Evolutionary conservation across 2,113 vertebrate species (phyloP).

Genomic region (Herpailurus yagouaroundi): DNA sequence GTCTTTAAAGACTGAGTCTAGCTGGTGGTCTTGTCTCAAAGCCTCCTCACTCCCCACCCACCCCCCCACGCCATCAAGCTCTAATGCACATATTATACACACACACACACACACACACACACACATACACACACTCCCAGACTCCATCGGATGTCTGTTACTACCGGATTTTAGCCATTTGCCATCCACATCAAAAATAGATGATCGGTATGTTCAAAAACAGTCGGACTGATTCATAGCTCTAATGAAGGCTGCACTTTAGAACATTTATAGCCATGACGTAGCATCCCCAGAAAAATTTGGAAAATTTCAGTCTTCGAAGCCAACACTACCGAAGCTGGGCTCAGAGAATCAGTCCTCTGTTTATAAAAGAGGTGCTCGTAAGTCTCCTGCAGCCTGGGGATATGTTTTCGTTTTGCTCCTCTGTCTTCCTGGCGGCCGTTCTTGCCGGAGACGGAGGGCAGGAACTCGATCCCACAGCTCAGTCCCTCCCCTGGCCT

Average conservation of each 20-base stretch:
- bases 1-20: neutral
- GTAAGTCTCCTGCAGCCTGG: neutral
- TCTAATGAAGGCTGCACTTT: neutral
- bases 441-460: neutral
- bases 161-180: neutral
- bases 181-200: neutral
- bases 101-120: neutral
- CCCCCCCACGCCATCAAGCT: neutral
- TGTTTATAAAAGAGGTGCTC: neutral
- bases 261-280: neutral
- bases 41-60: accelerated
- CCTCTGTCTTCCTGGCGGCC: neutral
- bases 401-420: accelerated
- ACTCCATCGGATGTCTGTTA: neutral
- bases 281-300: neutral
- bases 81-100: neutral
- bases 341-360: neutral
- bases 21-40: neutral
- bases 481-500: accelerated
- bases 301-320: neutral
- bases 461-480: neutral
- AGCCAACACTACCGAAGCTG: neutral
- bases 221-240: neutral
- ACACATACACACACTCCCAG: neutral
- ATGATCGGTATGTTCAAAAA: neutral